phyloP scores from a whole-genome alignment of 1,140 invertebrate genomes.

The Apis florea region DNA sequence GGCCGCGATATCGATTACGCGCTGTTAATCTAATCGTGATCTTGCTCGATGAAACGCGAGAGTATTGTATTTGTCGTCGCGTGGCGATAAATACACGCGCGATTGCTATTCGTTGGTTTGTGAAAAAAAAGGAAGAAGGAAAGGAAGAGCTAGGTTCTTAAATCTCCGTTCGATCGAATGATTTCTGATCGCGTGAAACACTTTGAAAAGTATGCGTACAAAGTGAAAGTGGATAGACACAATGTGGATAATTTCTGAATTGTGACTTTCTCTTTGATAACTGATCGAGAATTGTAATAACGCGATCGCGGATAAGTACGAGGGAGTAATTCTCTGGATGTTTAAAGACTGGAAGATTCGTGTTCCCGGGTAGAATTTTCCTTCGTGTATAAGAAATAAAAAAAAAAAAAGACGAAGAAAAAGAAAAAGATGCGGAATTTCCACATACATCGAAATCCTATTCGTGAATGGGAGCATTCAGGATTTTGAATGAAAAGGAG shows the following conservation, averaged over 20 bases:
- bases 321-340: too few species aligned
- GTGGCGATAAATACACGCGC: neutral
- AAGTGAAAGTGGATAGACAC: constrained; percentile 30
- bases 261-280: neutral
- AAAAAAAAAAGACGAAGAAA: too few species aligned
- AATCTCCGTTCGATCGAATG: neutral
- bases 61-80: neutral
- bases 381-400: too few species aligned
- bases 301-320: too few species aligned
- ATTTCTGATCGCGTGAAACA: neutral
- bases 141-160: too few species aligned
- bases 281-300: too few species aligned
- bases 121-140: too few species aligned
- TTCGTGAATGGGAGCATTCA: neutral
- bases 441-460: neutral
- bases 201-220: neutral
- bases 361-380: neutral
- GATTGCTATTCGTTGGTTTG: neutral
- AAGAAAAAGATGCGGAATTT: neutral
- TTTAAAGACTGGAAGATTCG: neutral
- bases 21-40: constrained; percentile 9
- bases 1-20: constrained; percentile 22
- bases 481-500: neutral
- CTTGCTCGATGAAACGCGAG: neutral
- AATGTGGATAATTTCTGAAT: too few species aligned